Base-by-base conservation (phyloP, 2,113 vertebrate genomes). In the Lophotis ruficrista region DNA sequence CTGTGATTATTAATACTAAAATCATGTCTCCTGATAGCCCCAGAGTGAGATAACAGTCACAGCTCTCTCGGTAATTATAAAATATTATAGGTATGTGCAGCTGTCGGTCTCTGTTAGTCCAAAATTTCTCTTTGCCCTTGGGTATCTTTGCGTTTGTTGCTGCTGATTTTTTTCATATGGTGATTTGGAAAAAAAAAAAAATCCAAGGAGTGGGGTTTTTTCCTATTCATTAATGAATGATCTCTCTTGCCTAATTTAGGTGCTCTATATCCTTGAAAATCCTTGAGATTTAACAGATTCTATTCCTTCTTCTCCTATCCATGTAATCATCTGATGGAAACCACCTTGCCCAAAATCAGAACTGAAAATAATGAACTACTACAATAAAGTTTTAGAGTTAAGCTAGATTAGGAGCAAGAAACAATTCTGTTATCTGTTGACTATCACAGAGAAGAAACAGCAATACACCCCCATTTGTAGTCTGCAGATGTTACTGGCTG, bases 191-290 rank as follows among this genome's bases (percentile, higher is more conserved):
- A 2, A 17, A 27, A 23, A 72, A 18, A 21, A 27, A 4, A 31
- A 41, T 20, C 17, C 8, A 47, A 41, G 23, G 14, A 37, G 16
- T 50, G 20, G 47, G 10, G 0, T 1, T 6, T 22, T 37, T n/a
- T 14, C 20, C 17, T 8, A 10, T 60, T 89, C 13, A 33, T 38
- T 66, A 71, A 57, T 37, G 19, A 70, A 54, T 51, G 6, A 43
- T 17, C 5, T 73, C 19, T 73, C 22, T 37, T 96, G 35, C 15
- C 23, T 47, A 30, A 28, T 37, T 68, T 60, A 56, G 41, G 9
- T 51, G 12, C 14, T 87, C 33, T 37, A 16, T 47, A 13, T 41
- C 14, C 28, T 53, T 87, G 47, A 31, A 87, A 64, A 41, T 68
- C 20, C 30, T 60, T 69, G 30, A 73, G 35, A 57, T 73, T 77